These are phyloP conservation scores for Hetaerina titia DNA, from an alignment of 2,888 invertebrate genomes.

Conservation along the genomic window DNA sequence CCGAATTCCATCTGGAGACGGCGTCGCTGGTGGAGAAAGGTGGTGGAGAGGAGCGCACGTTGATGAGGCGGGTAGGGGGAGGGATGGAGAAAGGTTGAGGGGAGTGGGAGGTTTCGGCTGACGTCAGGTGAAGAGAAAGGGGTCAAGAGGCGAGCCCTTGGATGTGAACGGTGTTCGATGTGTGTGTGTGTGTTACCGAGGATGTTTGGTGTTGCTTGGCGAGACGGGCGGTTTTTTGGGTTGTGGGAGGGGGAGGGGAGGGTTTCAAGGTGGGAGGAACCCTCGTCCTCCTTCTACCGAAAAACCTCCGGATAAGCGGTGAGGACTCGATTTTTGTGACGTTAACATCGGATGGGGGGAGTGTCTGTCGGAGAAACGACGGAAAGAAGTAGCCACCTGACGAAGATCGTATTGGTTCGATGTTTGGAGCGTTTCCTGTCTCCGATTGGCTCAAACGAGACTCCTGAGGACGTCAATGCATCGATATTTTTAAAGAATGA, in stretches of 20 bases:
- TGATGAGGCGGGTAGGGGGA: not conserved
- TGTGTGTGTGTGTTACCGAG: not conserved
- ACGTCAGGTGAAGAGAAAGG: not conserved
- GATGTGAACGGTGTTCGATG: not conserved
- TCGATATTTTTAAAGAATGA: too few species aligned
- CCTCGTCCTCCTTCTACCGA: not conserved
- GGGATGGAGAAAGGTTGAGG: not conserved
- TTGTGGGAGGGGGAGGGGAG: not conserved
- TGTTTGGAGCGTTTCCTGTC: too few species aligned
- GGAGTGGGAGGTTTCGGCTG: not conserved
- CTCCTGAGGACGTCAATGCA: too few species aligned
- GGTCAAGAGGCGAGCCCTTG: not conserved
- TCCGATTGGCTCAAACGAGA: too few species aligned
- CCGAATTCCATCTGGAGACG: not conserved
- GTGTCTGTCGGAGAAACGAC: too few species aligned
- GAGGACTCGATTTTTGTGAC: not conserved
- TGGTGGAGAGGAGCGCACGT: not conserved
- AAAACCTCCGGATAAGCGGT: not conserved
- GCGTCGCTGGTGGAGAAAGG: not conserved
- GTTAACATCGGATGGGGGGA: not conserved
- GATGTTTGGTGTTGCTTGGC: not conserved
- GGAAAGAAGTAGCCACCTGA: too few species aligned
- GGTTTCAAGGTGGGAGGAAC: not conserved
- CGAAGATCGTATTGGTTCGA: too few species aligned
- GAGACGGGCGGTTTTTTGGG: not conserved